Percentiles rank a stretch among this genome's conserved stretches.
Evolutionary conservation across 2,888 invertebrate genomes (phyloP).

Genomic region (Halocaridina rubra): DNA sequence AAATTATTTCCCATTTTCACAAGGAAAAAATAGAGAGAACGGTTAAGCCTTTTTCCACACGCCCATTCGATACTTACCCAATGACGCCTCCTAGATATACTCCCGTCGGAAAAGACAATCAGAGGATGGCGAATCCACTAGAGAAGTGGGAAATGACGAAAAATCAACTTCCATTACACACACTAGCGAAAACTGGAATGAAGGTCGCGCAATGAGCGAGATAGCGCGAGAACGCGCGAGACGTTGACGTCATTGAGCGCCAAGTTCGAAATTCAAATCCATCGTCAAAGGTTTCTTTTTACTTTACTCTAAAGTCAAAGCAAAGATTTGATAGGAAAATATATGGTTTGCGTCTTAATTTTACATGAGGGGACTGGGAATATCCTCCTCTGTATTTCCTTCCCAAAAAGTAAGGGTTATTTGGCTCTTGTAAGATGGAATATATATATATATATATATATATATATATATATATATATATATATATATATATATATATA

Average conservation of each 20-base stretch:
- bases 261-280: not conserved
- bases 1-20: slow-evolving; percentile 55
- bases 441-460: too few relatives aligned
- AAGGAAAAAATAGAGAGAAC: slow-evolving; percentile 44
- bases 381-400: not conserved
- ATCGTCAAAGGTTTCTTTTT: too few relatives aligned
- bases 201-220: not conserved
- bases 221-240: slow-evolving; percentile 36
- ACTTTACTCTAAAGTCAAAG: too few relatives aligned
- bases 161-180: slow-evolving; percentile 1
- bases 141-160: slow-evolving; percentile 34
- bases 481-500: too few relatives aligned
- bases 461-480: too few relatives aligned
- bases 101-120: not conserved
- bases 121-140: slow-evolving; percentile 23
- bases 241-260: slow-evolving; percentile 31
- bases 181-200: slow-evolving; percentile 43
- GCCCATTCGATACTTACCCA: not conserved
- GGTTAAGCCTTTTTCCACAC: not conserved
- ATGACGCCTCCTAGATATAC: not conserved
- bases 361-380: not conserved
- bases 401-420: not conserved
- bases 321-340: not conserved
- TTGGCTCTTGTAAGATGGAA: not conserved
- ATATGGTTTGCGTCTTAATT: not conserved